Evolutionary conservation across 2,888 invertebrate species (phyloP).

Genomic region (Ormyrus nitidulus): DNA sequence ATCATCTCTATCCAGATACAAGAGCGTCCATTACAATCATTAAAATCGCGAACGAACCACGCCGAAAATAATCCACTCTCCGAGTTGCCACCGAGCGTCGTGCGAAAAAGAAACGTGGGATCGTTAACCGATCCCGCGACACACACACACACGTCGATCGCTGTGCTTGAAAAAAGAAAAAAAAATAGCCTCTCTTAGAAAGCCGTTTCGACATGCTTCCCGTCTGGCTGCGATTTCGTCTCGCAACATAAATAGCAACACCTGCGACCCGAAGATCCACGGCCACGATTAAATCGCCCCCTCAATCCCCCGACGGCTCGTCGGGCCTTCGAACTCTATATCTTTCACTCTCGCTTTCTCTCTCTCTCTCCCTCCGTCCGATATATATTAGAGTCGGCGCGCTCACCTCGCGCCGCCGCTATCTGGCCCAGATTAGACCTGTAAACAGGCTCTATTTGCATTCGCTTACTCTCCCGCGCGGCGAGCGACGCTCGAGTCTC

Average conservation of each 20-base stretch:
- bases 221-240: conserved; percentile 18
- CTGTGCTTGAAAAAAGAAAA: not conserved
- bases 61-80: too few species aligned
- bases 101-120: not conserved
- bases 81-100: too few species aligned
- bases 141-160: too few species aligned
- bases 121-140: not conserved
- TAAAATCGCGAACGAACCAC: too few species aligned
- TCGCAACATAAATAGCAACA: conserved; percentile 40
- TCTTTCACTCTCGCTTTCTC: not conserved
- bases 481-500: not conserved
- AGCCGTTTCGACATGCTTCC: conserved; percentile 36
- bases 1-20: too few species aligned
- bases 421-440: conserved; percentile 45
- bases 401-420: not conserved
- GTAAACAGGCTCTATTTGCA: conserved; percentile 51
- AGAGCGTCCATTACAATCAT: too few species aligned
- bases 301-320: conserved; percentile 25
- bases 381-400: conserved; percentile 18
- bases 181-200: conserved; percentile 5
- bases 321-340: not conserved
- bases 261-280: conserved; percentile 52
- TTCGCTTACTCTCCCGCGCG: not conserved
- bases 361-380: conserved; percentile 3
- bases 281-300: conserved; percentile 40